Conservation (phyloP, 1,140 invertebrate species). For the Asbolus verrucosus region DNA sequence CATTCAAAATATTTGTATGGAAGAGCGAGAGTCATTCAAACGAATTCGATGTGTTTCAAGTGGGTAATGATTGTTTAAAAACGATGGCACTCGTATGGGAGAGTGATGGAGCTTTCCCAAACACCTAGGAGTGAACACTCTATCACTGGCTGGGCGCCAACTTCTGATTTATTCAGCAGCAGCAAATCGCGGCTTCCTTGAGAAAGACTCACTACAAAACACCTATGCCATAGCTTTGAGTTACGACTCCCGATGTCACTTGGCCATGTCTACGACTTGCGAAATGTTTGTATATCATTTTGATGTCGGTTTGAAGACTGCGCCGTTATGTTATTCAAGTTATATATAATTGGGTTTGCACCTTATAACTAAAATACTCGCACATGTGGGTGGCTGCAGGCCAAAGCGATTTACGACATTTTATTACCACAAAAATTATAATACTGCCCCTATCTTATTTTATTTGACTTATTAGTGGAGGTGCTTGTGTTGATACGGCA, state of each 20-base stretch:
- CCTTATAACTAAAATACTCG: slow-evolving; percentile 51
- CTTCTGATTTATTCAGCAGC: slow-evolving; percentile 58
- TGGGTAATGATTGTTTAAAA: slow-evolving; percentile 35
- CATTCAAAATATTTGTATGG: no score
- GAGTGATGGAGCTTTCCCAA: slow-evolving; percentile 39
- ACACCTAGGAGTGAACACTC: slow-evolving; percentile 39
- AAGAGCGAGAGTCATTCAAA: slow-evolving; percentile 6
- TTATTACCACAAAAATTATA: neutral
- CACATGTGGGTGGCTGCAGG: slow-evolving; percentile 50
- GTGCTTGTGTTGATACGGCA: no score
- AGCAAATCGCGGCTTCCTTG: slow-evolving; percentile 56
- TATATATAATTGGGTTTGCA: slow-evolving; percentile 59
- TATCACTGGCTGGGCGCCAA: slow-evolving; percentile 54
- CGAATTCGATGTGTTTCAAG: slow-evolving; percentile 15
- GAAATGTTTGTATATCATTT: slow-evolving; percentile 60
- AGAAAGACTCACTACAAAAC: slow-evolving; percentile 56
- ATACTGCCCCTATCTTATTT: no score
- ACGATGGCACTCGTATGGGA: slow-evolving; percentile 10
- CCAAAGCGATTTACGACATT: slow-evolving; percentile 29
- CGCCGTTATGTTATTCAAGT: slow-evolving; percentile 50
- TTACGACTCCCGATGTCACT: slow-evolving; percentile 55
- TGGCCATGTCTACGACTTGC: slow-evolving; percentile 57
- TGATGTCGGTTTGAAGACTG: slow-evolving; percentile 56
- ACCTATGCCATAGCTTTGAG: slow-evolving; percentile 54
- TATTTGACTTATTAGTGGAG: no score